Evolutionary conservation across 2,888 invertebrate species (phyloP).

Genomic region (Dolomedes plantarius): DNA sequence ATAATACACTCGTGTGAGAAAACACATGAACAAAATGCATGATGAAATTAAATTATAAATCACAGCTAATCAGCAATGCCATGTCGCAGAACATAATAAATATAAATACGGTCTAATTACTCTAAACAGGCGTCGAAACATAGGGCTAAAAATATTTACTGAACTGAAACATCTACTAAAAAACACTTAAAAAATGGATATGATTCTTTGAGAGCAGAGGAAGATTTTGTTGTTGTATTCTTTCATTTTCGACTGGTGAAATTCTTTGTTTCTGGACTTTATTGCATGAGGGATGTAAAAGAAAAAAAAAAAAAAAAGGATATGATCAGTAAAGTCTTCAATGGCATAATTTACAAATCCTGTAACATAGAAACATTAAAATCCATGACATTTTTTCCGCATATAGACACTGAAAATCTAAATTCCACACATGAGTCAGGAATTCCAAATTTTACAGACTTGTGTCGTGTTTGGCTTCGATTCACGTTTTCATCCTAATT

Average conservation of each 20-base stretch:
- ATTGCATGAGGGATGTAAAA: slow-evolving; percentile 8
- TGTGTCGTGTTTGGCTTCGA: slow-evolving; percentile 8
- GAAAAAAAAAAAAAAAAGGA: slow-evolving; percentile 32
- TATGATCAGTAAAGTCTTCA: slow-evolving; percentile 20
- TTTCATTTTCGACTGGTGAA: too few relatives aligned
- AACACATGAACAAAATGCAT: not conserved
- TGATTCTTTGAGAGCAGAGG: not conserved
- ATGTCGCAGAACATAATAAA: not conserved
- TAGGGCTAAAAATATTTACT: not conserved
- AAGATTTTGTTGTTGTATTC: too few relatives aligned
- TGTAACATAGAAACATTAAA: slow-evolving; percentile 65
- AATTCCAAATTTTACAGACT: slow-evolving; percentile 10
- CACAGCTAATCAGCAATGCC: not conserved
- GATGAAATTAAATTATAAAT: not conserved
- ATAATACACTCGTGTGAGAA: too few relatives aligned
- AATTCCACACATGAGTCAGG: not conserved
- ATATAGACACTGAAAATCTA: not conserved
- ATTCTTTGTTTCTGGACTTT: not conserved
- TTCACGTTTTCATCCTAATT: not conserved
- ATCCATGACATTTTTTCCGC: slow-evolving; percentile 26
- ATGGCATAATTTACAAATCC: slow-evolving; percentile 42
- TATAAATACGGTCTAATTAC: not conserved
- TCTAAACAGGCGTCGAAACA: not conserved
- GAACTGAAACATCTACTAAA: not conserved
- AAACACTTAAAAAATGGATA: not conserved